These are phyloP conservation scores for Chrysochloris asiatica DNA, from an alignment of 2,113 vertebrate species.

Conservation along the genomic window DNA sequence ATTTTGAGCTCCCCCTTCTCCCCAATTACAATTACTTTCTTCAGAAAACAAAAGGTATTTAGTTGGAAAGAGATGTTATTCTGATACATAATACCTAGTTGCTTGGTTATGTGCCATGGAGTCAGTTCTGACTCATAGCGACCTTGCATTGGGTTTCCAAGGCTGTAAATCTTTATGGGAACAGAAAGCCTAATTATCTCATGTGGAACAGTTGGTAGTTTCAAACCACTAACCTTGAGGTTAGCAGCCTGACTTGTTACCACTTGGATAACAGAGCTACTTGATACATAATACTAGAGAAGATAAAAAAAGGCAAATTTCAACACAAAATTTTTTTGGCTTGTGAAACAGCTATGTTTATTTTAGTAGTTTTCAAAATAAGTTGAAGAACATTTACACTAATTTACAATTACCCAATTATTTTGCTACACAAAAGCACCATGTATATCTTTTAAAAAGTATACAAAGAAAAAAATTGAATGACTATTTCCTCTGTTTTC, in stretches of 20 bases:
- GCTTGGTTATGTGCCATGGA: no score
- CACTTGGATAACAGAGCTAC: no score
- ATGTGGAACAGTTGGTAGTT: no score
- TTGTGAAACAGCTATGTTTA: not conserved
- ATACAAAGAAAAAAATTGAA: slow-evolving; percentile 50
- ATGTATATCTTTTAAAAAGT: slow-evolving; percentile 42
- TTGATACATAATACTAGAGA: no score
- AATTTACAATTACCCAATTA: not conserved
- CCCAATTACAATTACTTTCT: slow-evolving; percentile 37
- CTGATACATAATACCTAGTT: not conserved
- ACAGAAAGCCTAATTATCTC: no score
- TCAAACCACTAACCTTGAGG: no score
- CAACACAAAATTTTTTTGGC: slow-evolving; percentile 42
- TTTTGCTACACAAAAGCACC: not conserved
- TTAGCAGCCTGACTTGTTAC: no score
- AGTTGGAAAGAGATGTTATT: not conserved
- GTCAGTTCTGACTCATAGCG: no score
- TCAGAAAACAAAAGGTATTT: not conserved
- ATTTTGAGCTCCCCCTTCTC: slow-evolving; percentile 55
- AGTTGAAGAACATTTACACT: not conserved
- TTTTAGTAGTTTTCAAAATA: slow-evolving; percentile 11
- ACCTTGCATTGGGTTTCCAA: no score
- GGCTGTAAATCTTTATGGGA: no score
- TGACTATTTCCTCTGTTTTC: not conserved
- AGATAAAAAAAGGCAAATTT: not conserved